phyloP scores from a whole-genome alignment of 2,113 vertebrate species.

The Acanthisitta chloris region DNA sequence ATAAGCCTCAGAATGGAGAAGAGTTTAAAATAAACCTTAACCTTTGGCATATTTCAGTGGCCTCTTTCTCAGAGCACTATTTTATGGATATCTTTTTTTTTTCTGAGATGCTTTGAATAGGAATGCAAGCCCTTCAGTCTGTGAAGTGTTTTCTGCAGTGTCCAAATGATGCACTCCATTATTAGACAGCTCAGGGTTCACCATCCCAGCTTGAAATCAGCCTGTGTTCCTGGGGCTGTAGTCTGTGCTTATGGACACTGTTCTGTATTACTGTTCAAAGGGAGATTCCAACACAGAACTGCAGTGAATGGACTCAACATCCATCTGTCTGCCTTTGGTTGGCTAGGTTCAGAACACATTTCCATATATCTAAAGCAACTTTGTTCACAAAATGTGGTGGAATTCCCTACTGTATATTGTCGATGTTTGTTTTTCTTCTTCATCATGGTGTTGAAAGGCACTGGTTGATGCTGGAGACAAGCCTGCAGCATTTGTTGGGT shows the following conservation, averaged over 20 bases:
- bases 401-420: background rate
- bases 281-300: background rate
- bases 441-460: conserved; percentile 73
- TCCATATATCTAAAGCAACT: background rate
- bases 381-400: background rate
- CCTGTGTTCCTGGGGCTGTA: background rate
- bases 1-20: background rate
- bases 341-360: background rate
- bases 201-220: background rate
- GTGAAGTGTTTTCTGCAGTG: background rate
- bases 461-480: conserved; percentile 93
- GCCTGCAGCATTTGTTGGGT: conserved; percentile 85
- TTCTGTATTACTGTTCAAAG: background rate
- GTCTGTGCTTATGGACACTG: background rate
- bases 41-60: background rate
- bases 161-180: background rate
- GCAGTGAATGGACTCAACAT: background rate
- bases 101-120: background rate
- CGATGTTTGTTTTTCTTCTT: background rate
- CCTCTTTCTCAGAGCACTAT: background rate
- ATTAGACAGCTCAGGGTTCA: background rate
- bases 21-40: background rate
- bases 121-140: background rate
- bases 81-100: background rate
- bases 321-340: background rate